Base-by-base conservation (phyloP, 2,113 vertebrate genomes). In the Xiphorhynchus elegans region DNA sequence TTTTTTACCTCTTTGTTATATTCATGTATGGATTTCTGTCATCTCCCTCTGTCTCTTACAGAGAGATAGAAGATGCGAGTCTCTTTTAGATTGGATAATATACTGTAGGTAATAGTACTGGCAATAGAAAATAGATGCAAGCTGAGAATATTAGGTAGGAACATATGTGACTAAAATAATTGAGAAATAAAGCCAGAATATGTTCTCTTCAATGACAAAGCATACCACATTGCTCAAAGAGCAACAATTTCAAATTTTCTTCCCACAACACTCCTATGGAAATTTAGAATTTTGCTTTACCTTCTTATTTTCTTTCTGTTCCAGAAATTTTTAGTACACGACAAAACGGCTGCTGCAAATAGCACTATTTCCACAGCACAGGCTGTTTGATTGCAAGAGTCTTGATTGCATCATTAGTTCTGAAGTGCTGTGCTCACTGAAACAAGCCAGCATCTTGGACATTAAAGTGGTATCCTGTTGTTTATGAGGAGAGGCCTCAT, bases 391-490 rank as follows among this genome's bases (percentile, higher is more conserved):
- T 98, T 98, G 98, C 98, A 98, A 97, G 98, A 97, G 97, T 97
- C 98, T 97, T 98, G 98, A 98, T 98, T 98, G 98, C 98, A 98
- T 98, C 98, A 98, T 98, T 98, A 98, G 98, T 98, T 97, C 98
- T 98, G 98, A 98, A 98, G 98, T 98, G 98, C 98, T 98, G 98
- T 98, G 98, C 98, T 98, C 98, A 98, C 98, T 98, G 98, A 98
- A 98, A 98, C 98, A 98, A 98, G 97, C 98, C 97, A 97, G 98
- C 98, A 97, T 98, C 98, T 98, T 98, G 98, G 98, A 98, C 98
- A 98, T 98, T 99, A 98, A 98, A 98, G 98, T 98, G 98, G 98
- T 98, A 97, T 98, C 98, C 98, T 97, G 98, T 98, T 98, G 98
- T 98, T 99, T 98, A 98, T 98, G 98, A 98, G 98, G 97, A 98